These are phyloP conservation scores for Cettia cetti DNA, from an alignment of 2,113 vertebrate species.

Conservation along the genomic window DNA sequence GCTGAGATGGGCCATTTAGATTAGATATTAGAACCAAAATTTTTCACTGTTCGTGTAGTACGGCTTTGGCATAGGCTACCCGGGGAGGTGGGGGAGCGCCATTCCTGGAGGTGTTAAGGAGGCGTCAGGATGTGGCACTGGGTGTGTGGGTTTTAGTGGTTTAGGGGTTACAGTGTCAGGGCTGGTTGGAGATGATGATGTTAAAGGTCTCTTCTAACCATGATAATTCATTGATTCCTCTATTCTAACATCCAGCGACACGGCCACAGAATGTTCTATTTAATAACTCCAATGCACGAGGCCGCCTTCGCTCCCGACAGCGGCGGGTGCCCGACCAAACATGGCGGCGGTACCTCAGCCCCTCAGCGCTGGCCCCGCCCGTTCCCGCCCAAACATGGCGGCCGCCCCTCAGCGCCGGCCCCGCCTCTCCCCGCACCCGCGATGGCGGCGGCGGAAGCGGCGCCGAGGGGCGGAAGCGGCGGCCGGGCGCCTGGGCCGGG, in stretches of 20 bases:
- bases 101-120: background rate
- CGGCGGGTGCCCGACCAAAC: accelerated
- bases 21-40: background rate
- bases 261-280: background rate
- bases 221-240: background rate
- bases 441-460: slow-evolving; percentile 25
- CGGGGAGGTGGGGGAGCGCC: background rate
- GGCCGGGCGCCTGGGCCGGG: background rate
- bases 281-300: accelerated
- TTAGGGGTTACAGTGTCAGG: background rate
- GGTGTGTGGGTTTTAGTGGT: background rate
- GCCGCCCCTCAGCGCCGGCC: background rate
- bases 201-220: background rate
- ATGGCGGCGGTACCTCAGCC: background rate
- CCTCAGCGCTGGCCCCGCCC: background rate
- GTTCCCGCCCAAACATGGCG: slow-evolving; percentile 16
- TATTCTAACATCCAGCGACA: background rate
- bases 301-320: accelerated
- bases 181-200: background rate
- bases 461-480: background rate
- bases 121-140: background rate
- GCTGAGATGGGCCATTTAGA: background rate
- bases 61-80: background rate
- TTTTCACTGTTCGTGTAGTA: accelerated
- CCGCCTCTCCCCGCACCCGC: background rate